These are phyloP conservation scores for Megaleporinus macrocephalus DNA, from an alignment of 2,113 vertebrate species.

Conservation along the genomic window DNA sequence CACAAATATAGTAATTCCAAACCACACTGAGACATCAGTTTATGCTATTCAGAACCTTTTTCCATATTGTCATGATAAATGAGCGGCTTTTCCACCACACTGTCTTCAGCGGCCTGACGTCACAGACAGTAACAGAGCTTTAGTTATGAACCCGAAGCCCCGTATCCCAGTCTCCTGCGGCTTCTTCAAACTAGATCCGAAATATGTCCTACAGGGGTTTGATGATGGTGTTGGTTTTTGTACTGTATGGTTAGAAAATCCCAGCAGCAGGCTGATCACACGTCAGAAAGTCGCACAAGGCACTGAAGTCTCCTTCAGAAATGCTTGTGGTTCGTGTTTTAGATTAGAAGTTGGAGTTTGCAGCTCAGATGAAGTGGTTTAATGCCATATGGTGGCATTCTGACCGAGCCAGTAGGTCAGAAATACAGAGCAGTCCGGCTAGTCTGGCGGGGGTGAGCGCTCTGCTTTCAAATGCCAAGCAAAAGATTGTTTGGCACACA, in stretches of 20 bases:
- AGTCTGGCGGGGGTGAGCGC: conserved; percentile 1
- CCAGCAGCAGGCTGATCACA: not conserved
- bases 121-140: conserved; percentile 57
- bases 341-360: conserved; percentile 17
- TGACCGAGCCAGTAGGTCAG: conserved; percentile 24
- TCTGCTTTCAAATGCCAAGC: conserved; percentile 16
- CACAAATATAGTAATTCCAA: no score
- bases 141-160: conserved; percentile 52
- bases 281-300: conserved; percentile 10
- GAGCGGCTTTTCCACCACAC: conserved; percentile 1
- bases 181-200: conserved; percentile 63
- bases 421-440: not conserved
- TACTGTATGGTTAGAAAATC: conserved; percentile 45
- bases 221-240: conserved; percentile 61
- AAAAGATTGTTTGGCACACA: conserved; percentile 31
- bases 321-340: conserved; percentile 21
- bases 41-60: not conserved
- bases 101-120: conserved; percentile 64
- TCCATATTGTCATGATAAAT: conserved; percentile 27
- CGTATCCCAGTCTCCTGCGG: conserved; percentile 54
- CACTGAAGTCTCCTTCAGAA: conserved; percentile 15
- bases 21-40: not conserved
- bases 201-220: conserved; percentile 63
- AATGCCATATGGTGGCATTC: not conserved
- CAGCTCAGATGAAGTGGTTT: conserved; percentile 19